Evolutionary conservation across 2,113 vertebrate genomes (phyloP).

Genomic region (Dermatemys mawii): DNA sequence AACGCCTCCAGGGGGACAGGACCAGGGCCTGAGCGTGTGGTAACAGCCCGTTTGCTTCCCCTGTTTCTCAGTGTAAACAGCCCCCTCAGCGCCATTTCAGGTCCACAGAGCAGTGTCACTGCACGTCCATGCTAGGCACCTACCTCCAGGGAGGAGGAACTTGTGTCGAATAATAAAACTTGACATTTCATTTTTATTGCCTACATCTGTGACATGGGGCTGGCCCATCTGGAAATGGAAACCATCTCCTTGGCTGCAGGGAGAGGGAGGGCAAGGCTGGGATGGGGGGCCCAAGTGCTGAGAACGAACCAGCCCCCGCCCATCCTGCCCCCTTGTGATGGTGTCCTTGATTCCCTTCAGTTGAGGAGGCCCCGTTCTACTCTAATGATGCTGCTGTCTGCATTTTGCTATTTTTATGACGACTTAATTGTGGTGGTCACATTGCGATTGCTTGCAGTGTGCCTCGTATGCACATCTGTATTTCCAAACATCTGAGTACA

Average conservation of each 20-base stretch:
- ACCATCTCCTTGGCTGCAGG: neutral
- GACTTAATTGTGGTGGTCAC: neutral
- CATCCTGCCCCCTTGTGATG: neutral
- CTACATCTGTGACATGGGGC: neutral
- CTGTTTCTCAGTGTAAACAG: fast-evolving
- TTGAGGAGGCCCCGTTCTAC: neutral
- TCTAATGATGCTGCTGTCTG: neutral
- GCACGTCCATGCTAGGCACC: neutral
- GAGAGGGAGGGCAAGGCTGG: neutral
- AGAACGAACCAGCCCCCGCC: neutral
- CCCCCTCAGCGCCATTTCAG: neutral
- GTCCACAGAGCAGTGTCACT: neutral
- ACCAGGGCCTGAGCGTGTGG: fast-evolving
- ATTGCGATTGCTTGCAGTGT: neutral
- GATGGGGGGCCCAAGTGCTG: neutral
- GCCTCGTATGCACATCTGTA: fast-evolving
- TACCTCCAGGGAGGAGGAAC: neutral
- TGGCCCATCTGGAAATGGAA: neutral
- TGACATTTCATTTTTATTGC: slow-evolving; percentile 47
- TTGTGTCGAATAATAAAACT: slow-evolving; percentile 8
- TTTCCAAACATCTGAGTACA: neutral
- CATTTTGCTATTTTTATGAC: neutral
- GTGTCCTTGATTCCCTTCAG: neutral
- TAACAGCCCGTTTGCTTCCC: fast-evolving
- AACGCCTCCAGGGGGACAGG: neutral